phyloP scores from a whole-genome alignment of 2,113 vertebrate species.

The Rattus rattus region DNA sequence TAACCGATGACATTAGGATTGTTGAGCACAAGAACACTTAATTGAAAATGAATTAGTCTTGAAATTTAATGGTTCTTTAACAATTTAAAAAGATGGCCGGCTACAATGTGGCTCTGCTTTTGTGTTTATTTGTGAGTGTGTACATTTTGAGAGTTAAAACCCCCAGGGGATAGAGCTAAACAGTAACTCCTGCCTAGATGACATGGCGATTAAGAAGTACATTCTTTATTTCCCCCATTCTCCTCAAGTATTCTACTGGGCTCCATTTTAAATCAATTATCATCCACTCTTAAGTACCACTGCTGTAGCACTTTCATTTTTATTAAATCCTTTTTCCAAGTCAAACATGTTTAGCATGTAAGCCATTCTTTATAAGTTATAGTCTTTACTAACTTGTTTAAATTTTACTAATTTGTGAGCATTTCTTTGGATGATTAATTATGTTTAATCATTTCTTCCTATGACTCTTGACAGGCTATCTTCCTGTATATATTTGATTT shows the following conservation, averaged over 20 bases:
- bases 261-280: neutral
- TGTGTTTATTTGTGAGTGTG: neutral
- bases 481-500: neutral
- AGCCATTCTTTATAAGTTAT: neutral
- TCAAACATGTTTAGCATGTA: neutral
- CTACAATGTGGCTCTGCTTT: constrained; percentile 23
- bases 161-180: neutral
- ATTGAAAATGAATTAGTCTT: constrained; percentile 3
- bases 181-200: neutral
- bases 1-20: constrained; percentile 1
- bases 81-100: constrained; percentile 1
- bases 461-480: neutral
- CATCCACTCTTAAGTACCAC: neutral
- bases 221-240: neutral
- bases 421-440: constrained; percentile 43
- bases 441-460: constrained; percentile 39
- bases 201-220: neutral
- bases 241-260: neutral
- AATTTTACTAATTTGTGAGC: constrained; percentile 2
- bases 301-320: neutral
- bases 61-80: constrained; percentile 19
- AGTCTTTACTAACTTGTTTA: constrained; percentile 35
- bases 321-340: constrained; percentile 1
- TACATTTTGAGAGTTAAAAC: constrained; percentile 21
- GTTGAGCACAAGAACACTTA: constrained; percentile 11